Evolutionary conservation across 1,140 invertebrate species (phyloP).

Genomic region (Holotrichia oblita): DNA sequence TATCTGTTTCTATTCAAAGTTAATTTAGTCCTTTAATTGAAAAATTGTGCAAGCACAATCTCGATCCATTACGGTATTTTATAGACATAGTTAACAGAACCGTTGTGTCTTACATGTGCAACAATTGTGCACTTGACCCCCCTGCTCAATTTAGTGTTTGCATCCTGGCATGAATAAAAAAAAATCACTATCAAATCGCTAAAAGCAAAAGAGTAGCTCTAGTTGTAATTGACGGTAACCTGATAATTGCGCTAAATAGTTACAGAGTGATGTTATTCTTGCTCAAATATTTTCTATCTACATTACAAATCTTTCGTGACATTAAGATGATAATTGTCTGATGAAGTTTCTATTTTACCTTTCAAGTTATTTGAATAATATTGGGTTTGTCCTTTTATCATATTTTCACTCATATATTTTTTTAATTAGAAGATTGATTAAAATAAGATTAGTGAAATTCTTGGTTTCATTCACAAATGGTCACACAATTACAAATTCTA

Average conservation of each 20-base stretch:
- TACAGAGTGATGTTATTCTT: neutral
- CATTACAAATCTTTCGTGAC: no score
- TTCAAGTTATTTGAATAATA: no score
- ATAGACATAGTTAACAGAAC: neutral
- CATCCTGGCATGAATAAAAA: slow-evolving; percentile 2
- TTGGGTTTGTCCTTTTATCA: no score
- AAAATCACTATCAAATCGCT: neutral
- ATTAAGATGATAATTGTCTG: no score
- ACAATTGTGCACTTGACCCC: slow-evolving; percentile 5
- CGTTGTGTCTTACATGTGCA: neutral
- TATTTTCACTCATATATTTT: no score
- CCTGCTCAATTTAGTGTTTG: neutral
- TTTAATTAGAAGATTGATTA: no score
- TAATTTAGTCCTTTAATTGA: neutral
- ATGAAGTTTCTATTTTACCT: no score
- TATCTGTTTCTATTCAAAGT: neutral
- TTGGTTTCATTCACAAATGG: no score
- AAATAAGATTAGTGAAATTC: no score
- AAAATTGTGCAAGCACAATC: neutral
- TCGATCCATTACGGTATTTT: neutral
- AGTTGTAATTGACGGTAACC: slow-evolving; percentile 5
- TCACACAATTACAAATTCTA: no score
- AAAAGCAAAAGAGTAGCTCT: neutral
- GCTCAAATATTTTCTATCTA: no score
- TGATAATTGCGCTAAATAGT: neutral